Percentiles rank a stretch among this genome's conserved stretches.
Conservation (phyloP, 2,797 vertebrate genomes). For the Pangasius mekongensis region DNA sequence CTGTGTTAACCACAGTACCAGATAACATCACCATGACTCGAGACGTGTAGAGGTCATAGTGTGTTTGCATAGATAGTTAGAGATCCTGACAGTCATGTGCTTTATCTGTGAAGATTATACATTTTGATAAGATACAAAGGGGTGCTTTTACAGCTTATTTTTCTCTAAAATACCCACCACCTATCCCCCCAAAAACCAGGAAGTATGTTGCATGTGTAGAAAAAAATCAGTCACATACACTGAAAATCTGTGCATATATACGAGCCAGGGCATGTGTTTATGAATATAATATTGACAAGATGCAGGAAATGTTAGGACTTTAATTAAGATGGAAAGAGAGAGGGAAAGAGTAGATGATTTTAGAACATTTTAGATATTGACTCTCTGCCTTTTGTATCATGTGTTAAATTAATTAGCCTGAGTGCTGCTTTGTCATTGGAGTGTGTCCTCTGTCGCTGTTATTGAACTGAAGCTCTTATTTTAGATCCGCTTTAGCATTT, state of each 20-base stretch:
- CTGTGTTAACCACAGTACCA: background rate
- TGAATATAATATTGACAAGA: background rate
- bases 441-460: conserved; percentile 7
- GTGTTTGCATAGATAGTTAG: no score
- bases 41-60: background rate
- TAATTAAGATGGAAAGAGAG: background rate
- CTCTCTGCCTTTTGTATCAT: conserved; percentile 15
- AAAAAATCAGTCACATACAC: background rate
- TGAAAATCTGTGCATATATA: background rate
- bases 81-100: background rate
- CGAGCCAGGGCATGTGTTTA: background rate
- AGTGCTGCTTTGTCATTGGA: conserved; percentile 47
- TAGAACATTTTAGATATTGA: conserved; percentile 23
- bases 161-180: no score
- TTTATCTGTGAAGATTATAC: background rate
- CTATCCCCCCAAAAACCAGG: background rate
- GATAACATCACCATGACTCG: background rate
- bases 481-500: background rate
- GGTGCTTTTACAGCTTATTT: background rate
- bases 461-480: background rate
- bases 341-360: background rate
- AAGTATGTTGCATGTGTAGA: background rate
- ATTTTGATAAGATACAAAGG: background rate
- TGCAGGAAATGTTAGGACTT: background rate
- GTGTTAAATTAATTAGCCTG: conserved; percentile 39